These are phyloP conservation scores for Sinotaia quadrata DNA, from an alignment of 2,888 invertebrate genomes.

Conservation along the genomic window DNA sequence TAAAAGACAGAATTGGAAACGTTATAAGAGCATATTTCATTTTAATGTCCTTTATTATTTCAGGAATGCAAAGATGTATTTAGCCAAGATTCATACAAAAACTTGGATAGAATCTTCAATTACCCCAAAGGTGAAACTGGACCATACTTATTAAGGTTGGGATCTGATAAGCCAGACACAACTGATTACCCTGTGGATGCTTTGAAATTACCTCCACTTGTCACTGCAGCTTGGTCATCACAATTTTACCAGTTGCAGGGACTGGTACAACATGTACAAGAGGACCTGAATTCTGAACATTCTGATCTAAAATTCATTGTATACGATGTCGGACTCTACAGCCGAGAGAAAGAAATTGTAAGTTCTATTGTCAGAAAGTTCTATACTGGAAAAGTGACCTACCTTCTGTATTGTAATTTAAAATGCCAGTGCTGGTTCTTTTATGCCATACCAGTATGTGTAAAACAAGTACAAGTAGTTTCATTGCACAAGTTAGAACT, in stretches of 20 bases:
- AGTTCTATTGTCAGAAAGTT: conserved; percentile 34
- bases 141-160: conserved; percentile 52
- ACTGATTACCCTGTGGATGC: conserved; percentile 47
- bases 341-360: conserved; percentile 49
- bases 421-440: too few species aligned
- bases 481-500: too few species aligned
- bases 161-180: conserved; percentile 41
- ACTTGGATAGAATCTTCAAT: conserved; percentile 40
- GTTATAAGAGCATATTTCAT: background rate
- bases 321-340: conserved; percentile 55
- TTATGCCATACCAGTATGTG: too few species aligned
- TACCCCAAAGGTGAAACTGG: conserved; percentile 53
- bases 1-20: too few species aligned
- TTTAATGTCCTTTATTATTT: background rate
- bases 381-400: too few species aligned
- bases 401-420: too few species aligned
- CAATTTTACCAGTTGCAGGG: conserved; percentile 54
- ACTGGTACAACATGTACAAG: conserved; percentile 47
- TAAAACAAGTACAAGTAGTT: too few species aligned
- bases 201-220: conserved; percentile 49
- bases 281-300: conserved; percentile 40
- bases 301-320: conserved; percentile 49
- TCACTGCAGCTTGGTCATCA: conserved; percentile 51
- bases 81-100: conserved; percentile 30
- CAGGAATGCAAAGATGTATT: conserved; percentile 25